Percentiles rank a stretch among this genome's conserved stretches.
phyloP scores from a whole-genome alignment of 2,797 vertebrate genomes.

The Hippoglossus hippoglossus region DNA sequence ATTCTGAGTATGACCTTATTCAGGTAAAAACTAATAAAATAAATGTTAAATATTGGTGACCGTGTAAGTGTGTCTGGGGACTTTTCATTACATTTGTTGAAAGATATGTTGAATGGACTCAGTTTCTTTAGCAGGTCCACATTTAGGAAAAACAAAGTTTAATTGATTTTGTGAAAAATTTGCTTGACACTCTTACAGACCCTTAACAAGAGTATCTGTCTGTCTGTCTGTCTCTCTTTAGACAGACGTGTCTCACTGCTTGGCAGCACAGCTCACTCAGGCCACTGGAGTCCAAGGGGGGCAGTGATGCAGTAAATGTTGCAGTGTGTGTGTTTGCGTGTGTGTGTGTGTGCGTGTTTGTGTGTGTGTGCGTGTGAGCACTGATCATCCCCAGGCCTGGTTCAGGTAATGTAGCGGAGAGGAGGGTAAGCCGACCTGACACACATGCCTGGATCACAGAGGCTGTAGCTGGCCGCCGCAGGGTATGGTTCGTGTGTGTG shows the following conservation, averaged over 20 bases:
- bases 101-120: not conserved
- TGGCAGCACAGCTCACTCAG: conserved; percentile 62
- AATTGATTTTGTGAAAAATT: conserved; percentile 11
- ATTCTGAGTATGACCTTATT: not conserved
- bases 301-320: conserved; percentile 77
- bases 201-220: conserved; percentile 12
- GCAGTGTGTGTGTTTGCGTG: conserved; percentile 31
- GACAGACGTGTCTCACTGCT: conserved; percentile 60
- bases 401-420: conserved; percentile 79
- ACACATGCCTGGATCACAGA: conserved; percentile 74
- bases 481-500: conserved; percentile 47
- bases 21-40: no score
- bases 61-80: not conserved
- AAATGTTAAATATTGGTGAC: no score
- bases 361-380: conserved; percentile 50
- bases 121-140: not conserved
- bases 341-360: conserved; percentile 24
- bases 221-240: conserved; percentile 30
- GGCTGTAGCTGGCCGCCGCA: conserved; percentile 54
- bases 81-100: not conserved
- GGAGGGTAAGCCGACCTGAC: conserved; percentile 76
- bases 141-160: not conserved
- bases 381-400: conserved; percentile 79
- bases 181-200: conserved; percentile 27
- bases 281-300: conserved; percentile 73